Evolutionary conservation across 2,888 invertebrate species (phyloP).

Genomic region (Rhamphomyia laevipes): DNA sequence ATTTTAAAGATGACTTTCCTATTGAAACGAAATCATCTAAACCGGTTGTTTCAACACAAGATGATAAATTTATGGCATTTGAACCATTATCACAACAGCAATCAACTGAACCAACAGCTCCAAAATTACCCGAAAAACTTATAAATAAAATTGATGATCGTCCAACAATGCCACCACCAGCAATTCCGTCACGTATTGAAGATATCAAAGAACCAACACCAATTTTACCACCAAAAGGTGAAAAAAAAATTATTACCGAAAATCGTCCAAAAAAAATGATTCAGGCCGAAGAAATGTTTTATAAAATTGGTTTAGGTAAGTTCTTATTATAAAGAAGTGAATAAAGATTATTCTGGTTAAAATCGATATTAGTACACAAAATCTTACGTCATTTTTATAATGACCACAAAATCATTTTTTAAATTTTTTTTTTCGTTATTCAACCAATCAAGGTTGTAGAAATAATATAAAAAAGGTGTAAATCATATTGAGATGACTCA

Average conservation of each 20-base stretch:
- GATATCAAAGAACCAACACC: constrained; percentile 13
- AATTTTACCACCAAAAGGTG: constrained; percentile 13
- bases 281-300: constrained; percentile 50
- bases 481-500: too few species aligned
- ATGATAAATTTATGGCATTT: neutral
- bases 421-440: neutral
- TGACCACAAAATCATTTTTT: too few species aligned
- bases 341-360: neutral
- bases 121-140: constrained; percentile 21
- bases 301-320: constrained; percentile 55
- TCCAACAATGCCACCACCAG: neutral
- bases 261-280: constrained; percentile 27
- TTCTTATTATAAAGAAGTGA: constrained; percentile 16
- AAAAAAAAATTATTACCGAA: constrained; percentile 4
- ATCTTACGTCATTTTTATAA: neutral
- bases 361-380: neutral
- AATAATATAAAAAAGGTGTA: too few species aligned
- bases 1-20: constrained; percentile 22
- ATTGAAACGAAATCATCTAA: constrained; percentile 7
- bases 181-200: constrained; percentile 3
- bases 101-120: constrained; percentile 3
- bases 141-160: constrained; percentile 13
- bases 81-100: neutral
- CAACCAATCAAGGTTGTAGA: too few species aligned
- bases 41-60: neutral